A percentile compares a stretch with the other conserved stretches of the same genome.
These are phyloP conservation scores for Rugalucina vietnamica DNA, from an alignment of 2,888 invertebrate species.

Conservation along the genomic window DNA sequence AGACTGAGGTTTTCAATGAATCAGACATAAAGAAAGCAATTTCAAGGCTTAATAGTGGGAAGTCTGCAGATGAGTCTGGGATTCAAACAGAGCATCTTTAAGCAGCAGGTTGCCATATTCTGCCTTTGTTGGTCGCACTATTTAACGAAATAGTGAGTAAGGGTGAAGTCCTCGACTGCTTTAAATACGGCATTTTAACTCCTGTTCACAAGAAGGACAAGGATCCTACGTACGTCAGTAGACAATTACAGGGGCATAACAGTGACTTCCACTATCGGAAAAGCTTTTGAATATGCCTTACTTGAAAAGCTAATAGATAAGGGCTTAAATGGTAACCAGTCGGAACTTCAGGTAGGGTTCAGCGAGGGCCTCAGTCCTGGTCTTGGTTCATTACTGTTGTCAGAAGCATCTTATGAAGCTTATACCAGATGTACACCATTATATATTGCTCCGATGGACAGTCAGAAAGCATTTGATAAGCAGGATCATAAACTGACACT, in stretches of 20 bases:
- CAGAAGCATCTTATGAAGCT: not conserved
- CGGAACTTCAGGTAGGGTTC: not conserved
- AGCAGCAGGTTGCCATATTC: not conserved
- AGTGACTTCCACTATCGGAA: not conserved
- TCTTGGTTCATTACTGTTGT: not conserved
- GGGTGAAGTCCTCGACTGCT: not conserved
- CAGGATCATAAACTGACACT: too few species aligned
- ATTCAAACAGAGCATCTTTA: not conserved
- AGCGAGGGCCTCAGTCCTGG: not conserved
- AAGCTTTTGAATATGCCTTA: not conserved
- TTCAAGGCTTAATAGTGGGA: not conserved
- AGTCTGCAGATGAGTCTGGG: not conserved
- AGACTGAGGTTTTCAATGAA: not conserved
- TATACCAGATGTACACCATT: not conserved
- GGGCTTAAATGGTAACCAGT: not conserved
- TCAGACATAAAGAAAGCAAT: not conserved
- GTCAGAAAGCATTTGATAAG: too few species aligned
- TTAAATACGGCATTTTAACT: not conserved
- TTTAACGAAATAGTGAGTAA: not conserved
- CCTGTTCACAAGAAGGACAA: not conserved
- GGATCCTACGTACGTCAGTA: not conserved
- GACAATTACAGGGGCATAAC: not conserved
- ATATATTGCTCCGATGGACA: conserved; percentile 2
- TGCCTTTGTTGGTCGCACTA: not conserved
- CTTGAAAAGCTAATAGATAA: too few species aligned